Evolutionary conservation across 2,113 vertebrate genomes (phyloP), one percentile per base, ranked within the genome.

Genomic region (Boleophthalmus pectinirostris): DNA sequence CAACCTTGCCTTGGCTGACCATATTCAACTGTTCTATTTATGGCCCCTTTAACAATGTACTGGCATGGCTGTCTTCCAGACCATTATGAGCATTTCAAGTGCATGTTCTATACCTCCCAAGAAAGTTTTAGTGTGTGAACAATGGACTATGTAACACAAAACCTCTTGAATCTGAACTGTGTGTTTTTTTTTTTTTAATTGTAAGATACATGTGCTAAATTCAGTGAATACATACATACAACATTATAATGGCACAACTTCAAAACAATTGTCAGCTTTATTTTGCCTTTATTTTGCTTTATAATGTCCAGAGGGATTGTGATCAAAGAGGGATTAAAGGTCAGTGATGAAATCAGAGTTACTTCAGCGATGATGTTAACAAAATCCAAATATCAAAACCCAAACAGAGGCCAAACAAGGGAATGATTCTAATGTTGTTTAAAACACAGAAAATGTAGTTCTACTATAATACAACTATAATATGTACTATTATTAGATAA

Each of bases 11-110:
- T 77, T 66, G 70, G 70, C 64, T 58, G 24, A 51, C 9, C 5
- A 2, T 54, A 20, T 54, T 54, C 51, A 54, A 87, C 53, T 53
- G 5, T 88, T 77, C 74, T 33, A 1, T 61, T 49, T 45, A 38
- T 25, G 35, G 64, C 64, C 29, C 58, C 56, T 29, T 29, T 18
- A 57, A n/a, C 58, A 61, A 25, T 67, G 67, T 12, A 16, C 67
- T 11, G 71, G 57, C 51, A 77, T 77, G 56, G 46, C 10, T 6
- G 15, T 25, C 33, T 63, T 71, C 6, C 75, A 69, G 56, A 47
- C 60, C 51, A 33, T 45, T 51, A 51, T n/a, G n/a, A 2, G 51
- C 6, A 54, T 54, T 21, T n/a, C 51, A 54, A 74, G 75, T 38
- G 84, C 2, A 53, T 18, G 58, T 70, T 72, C 73, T 77, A 10